Percentiles rank a stretch among this genome's conserved stretches.
Evolutionary conservation across 2,888 invertebrate species (phyloP).

Genomic region (Amiota communis): DNA sequence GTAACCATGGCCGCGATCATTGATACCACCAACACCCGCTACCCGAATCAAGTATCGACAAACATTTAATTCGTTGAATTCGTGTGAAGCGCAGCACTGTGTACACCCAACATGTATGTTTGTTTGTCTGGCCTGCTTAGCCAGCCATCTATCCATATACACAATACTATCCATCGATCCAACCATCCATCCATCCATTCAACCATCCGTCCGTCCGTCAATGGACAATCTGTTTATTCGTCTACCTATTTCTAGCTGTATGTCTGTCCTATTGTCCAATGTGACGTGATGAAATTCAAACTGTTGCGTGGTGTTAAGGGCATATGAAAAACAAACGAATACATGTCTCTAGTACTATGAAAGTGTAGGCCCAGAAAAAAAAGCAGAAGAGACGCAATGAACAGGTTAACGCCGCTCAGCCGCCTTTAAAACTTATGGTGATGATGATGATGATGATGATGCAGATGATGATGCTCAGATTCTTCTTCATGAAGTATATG

Average conservation of each 20-base stretch:
- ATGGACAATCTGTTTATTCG: not conserved
- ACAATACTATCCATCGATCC: not conserved
- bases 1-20: not conserved
- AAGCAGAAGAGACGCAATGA: constrained; percentile 13
- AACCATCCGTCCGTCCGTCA: not conserved
- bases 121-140: no score
- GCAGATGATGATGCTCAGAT: constrained; percentile 64
- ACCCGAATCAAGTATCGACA: not conserved
- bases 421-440: constrained; percentile 13
- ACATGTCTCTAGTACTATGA: no score
- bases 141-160: not conserved
- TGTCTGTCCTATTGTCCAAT: not conserved
- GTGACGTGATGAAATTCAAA: constrained; percentile 20
- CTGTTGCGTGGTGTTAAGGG: constrained; percentile 6
- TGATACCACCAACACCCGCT: not conserved
- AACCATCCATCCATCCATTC: not conserved
- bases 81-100: constrained; percentile 11
- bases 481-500: constrained; percentile 62
- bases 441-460: constrained; percentile 41
- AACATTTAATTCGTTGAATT: constrained; percentile 3
- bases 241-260: not conserved
- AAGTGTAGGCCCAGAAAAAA: not conserved
- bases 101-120: not conserved
- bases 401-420: constrained; percentile 25
- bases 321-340: constrained; percentile 30